These are phyloP conservation scores for Gambusia affinis DNA, from an alignment of 2,113 vertebrate species.

Conservation along the genomic window DNA sequence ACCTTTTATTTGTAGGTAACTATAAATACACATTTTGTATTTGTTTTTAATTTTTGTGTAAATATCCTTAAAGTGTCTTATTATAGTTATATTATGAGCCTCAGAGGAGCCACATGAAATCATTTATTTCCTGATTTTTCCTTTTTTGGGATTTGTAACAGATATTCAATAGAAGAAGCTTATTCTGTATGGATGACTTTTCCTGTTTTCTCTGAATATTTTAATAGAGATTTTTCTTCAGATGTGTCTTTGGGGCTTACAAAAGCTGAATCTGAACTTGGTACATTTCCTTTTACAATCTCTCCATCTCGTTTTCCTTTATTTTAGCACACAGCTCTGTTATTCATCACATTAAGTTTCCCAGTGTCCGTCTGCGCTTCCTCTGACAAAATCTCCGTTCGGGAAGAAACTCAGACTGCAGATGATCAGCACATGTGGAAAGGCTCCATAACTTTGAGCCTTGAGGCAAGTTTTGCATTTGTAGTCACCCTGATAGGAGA, in stretches of 20 bases:
- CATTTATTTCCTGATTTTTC: no score
- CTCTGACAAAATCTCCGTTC: constrained; percentile 20
- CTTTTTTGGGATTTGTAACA: no score
- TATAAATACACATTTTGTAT: no score
- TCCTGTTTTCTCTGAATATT: background rate
- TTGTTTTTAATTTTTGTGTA: no score
- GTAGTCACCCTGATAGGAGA: background rate
- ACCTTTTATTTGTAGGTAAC: no score
- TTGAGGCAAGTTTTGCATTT: constrained; percentile 29
- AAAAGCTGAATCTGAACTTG: background rate
- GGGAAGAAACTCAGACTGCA: constrained; percentile 11
- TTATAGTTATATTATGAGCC: no score
- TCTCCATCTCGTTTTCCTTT: background rate
- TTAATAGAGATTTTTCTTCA: background rate
- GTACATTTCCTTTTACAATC: background rate
- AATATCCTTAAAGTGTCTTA: no score
- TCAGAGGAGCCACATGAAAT: background rate
- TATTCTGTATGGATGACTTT: background rate
- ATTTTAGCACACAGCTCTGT: background rate
- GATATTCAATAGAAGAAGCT: no score
- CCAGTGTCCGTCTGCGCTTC: background rate
- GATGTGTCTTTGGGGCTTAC: background rate
- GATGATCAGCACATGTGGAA: constrained; percentile 26
- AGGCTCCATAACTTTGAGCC: constrained; percentile 12
- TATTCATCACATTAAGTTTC: background rate